Evolutionary conservation across 2,113 vertebrate genomes (phyloP).

Genomic region (Alces alces): DNA sequence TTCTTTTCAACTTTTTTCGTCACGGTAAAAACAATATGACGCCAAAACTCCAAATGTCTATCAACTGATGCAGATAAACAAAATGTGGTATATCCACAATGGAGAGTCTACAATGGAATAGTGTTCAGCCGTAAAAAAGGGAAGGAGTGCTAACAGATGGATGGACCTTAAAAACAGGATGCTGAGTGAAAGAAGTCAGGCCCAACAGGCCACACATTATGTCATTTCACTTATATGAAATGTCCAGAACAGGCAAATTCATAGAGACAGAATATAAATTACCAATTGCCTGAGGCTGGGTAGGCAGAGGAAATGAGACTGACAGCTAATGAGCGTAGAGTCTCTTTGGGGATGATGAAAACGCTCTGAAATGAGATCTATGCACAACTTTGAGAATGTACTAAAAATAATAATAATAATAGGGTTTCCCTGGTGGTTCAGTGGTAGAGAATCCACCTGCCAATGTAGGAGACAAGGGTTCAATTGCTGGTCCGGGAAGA

Average conservation of each 20-base stretch:
- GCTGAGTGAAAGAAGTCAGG: not conserved
- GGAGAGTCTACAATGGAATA: not conserved
- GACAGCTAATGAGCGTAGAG: not conserved
- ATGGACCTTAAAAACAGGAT: not conserved
- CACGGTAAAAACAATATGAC: not conserved
- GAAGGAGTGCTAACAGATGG: not conserved
- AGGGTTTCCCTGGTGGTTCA: not conserved
- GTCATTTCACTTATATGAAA: not conserved
- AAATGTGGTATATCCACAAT: not conserved
- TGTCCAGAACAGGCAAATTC: not conserved
- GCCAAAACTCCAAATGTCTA: not conserved
- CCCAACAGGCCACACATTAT: fast-evolving
- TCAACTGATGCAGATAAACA: not conserved
- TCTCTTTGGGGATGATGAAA: not conserved
- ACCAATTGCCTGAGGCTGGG: not conserved
- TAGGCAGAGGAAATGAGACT: too few relatives aligned
- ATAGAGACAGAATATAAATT: not conserved
- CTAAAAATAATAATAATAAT: not conserved
- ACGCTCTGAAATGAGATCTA: not conserved
- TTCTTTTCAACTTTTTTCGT: not conserved
- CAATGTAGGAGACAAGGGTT: not conserved
- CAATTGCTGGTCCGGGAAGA: not conserved
- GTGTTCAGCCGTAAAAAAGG: not conserved
- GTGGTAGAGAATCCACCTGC: not conserved
- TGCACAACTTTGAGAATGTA: not conserved